Evolutionary conservation across 2,888 invertebrate species (phyloP), one percentile per base, ranked within the genome.

Genomic region (Torymus texanus): DNA sequence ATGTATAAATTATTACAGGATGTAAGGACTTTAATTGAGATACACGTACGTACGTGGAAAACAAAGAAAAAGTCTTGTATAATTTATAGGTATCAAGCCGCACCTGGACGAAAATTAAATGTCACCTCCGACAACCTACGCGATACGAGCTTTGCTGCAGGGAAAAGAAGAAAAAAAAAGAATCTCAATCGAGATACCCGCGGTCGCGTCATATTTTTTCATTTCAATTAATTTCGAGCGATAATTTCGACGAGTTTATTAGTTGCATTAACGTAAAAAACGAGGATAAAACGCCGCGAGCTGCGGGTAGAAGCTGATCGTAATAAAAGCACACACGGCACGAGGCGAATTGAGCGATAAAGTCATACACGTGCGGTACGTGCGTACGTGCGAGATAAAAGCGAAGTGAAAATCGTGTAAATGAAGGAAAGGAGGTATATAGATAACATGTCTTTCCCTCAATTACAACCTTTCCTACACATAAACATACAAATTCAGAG

Each of bases 161-260:
- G 8, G 41, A 8, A 8, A 8, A 41, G 41, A 41, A 41, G 8
- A 8, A 41, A 41, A 41, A 8, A 5, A 5, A 29, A 41, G 41
- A 41, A 41, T 41, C 41, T 41, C 41, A 41, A 41, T 8, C 41
- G 41, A 41, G 41, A 41, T 41, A 41, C 8, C n/a, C 5, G 51
- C 29, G 53, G 12, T 8, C 41, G 16, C n/a, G 58, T 13, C 29
- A 66, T 11, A 41, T 56, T 24, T 74, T 74, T 79, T 51, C 51
- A 21, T 53, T 74, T 79, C 74, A 68, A 56, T 74, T 63, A 78
- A 78, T 79, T 65, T 55, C 59, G 14, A 0, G 50, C 75, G 55
- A 75, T 75, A 70, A 79, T 71, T 70, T 66, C 16, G 14, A 16
- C 59, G 50, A 79, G 65, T 75, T 75, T 75, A 79, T 79, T 79